Conservation (phyloP, 2,888 invertebrate species). For the Agonopterix arenella region DNA sequence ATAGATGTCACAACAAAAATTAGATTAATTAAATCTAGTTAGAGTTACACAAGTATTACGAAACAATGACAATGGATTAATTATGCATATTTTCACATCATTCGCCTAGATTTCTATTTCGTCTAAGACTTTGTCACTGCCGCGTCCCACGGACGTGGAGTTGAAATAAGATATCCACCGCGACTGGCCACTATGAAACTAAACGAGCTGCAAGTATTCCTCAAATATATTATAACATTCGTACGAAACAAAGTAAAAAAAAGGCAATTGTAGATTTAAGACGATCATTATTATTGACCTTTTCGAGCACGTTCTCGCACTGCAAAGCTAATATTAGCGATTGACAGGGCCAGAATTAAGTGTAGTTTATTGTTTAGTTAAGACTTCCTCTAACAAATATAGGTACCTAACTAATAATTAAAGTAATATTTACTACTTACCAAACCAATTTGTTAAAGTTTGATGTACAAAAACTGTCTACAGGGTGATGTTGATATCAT, state of each 20-base stretch:
- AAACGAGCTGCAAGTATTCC: conserved; percentile 1
- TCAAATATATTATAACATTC: conserved; percentile 1
- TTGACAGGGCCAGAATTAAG: background rate
- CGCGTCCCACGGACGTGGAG: conserved; percentile 38
- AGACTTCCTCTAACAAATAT: no score
- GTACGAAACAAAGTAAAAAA: conserved; percentile 8
- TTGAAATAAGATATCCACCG: conserved; percentile 36
- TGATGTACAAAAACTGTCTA: no score
- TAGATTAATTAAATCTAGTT: no score
- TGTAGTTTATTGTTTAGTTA: no score
- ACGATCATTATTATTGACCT: conserved; percentile 11
- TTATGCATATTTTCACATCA: conserved; percentile 2
- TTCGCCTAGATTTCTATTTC: conserved; percentile 2
- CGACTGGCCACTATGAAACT: conserved; percentile 22
- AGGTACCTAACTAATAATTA: no score
- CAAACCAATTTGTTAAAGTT: no score
- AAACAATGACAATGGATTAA: conserved; percentile 1
- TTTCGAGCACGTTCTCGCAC: background rate
- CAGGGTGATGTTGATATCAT: no score
- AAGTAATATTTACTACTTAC: no score
- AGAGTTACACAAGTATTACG: conserved; percentile 1
- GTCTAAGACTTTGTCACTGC: conserved; percentile 21
- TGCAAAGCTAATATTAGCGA: no score
- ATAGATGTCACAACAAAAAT: no score
- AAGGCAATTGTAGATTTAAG: conserved; percentile 8